Base-by-base conservation (phyloP, 2,113 vertebrate species). In the Naja naja region DNA sequence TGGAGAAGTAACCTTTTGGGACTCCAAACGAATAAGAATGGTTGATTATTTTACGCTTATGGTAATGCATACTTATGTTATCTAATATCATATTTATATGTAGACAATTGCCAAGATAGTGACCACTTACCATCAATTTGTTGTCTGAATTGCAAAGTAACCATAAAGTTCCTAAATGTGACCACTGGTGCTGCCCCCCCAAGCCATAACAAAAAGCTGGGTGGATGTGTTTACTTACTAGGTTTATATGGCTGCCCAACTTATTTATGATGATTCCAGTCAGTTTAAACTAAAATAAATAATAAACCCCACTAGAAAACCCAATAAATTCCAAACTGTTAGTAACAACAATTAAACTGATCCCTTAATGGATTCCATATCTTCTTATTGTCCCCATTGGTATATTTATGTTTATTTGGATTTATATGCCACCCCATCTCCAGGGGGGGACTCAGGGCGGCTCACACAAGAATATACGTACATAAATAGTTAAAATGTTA, bases 101-200 rank as follows among this genome's bases (percentile, higher is more conserved):
- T 39, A 81, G 74, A 22, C 34, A 81, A 81, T 43, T 39, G 0
- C 34, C 30, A n/a, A 69, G 60, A n/a, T 64, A 64, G 60, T 64
- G 10, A n/a, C 25, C 8, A 60, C 27, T 60, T 60, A 25, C 25
- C 64, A 74, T 74, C 16, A 34, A 34, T 69, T n/a, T 69, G 11
- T 69, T 69, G 30, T 30, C 25, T 69, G 64, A 69, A 74, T 74
- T 34, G n/a, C 34, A 74, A 74, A 74, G n/a, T 74, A 34, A 74
- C 14, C 2, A 74, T 74, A 34, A 74, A 16, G 64, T 34, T 74
- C n/a, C 69, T 34, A 74, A 34, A 34, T 34, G 69, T 74, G 16
- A 2, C 14, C 69, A 18, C 14, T 74, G 14, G 5, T 10, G 5
- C 2, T 6, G 5, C 14, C 2, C 1, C 0, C 14, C 30, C 5